These are phyloP conservation scores for Mimachlamys varia DNA, from an alignment of 2,888 invertebrate species.

Conservation along the genomic window DNA sequence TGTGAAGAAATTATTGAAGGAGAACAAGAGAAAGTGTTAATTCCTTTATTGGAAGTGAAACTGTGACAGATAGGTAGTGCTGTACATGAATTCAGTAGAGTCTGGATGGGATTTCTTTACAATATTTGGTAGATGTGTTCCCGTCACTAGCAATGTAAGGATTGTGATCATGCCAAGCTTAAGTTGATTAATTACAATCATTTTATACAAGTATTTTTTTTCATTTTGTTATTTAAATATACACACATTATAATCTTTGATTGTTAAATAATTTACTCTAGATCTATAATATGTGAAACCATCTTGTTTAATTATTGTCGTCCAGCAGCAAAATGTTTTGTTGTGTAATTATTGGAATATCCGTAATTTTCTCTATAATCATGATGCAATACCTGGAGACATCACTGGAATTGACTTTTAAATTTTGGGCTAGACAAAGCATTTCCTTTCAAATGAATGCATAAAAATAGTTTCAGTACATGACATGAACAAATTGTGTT, in stretches of 20 bases:
- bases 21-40: background rate
- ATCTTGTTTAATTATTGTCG: background rate
- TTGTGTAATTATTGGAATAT: background rate
- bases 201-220: constrained; percentile 15
- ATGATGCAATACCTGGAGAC: too few species aligned
- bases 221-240: background rate
- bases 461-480: too few species aligned
- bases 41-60: background rate
- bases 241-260: constrained; percentile 8
- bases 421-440: too few species aligned
- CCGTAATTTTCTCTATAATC: too few species aligned
- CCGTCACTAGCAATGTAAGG: background rate
- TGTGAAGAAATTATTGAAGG: constrained; percentile 90
- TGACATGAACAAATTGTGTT: too few species aligned
- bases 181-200: constrained; percentile 25
- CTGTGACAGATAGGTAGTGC: background rate
- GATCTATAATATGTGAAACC: background rate
- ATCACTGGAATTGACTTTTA: too few species aligned
- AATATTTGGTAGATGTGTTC: background rate
- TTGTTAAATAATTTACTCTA: background rate
- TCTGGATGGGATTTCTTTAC: background rate
- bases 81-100: background rate
- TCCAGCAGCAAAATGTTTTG: background rate
- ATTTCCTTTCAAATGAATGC: too few species aligned
- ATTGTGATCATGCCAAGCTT: background rate